phyloP scores from a whole-genome alignment of 2,888 invertebrate genomes.

The Phorcus lineatus region DNA sequence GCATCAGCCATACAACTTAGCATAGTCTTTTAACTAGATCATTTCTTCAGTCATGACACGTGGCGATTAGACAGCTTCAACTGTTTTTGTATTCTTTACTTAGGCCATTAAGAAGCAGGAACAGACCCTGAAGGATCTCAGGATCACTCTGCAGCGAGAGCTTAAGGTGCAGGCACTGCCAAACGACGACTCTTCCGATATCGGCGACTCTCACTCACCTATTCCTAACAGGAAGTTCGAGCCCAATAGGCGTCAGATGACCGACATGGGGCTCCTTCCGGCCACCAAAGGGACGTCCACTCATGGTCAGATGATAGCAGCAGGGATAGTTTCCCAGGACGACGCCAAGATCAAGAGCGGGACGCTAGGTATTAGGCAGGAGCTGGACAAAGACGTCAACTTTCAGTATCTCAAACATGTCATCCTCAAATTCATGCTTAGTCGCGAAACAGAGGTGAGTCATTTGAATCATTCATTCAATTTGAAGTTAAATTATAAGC shows the following conservation, averaged over 20 bases:
- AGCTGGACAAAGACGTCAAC: slow-evolving; percentile 81
- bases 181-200: slow-evolving; percentile 73
- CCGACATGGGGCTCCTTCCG: not conserved
- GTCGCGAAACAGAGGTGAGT: slow-evolving; percentile 84
- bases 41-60: too few relatives aligned
- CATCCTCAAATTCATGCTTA: slow-evolving; percentile 92
- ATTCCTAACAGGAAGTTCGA: slow-evolving; percentile 28
- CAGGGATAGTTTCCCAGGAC: slow-evolving; percentile 10
- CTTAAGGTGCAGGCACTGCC: slow-evolving; percentile 78
- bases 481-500: too few relatives aligned
- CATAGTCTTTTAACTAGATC: too few relatives aligned
- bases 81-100: slow-evolving; percentile 52
- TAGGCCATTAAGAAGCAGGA: slow-evolving; percentile 86
- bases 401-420: slow-evolving; percentile 94
- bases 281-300: not conserved
- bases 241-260: not conserved
- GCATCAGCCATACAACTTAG: too few relatives aligned
- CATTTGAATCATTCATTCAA: not conserved
- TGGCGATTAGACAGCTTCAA: too few relatives aligned
- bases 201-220: slow-evolving; percentile 29
- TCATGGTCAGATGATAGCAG: not conserved
- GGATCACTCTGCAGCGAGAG: slow-evolving; percentile 92
- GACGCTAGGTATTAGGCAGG: slow-evolving; percentile 27
- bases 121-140: slow-evolving; percentile 90
- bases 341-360: slow-evolving; percentile 16